Percentiles rank a stretch among this genome's conserved stretches.
Conservation (phyloP, 2,797 vertebrate species). For the Poeciliopsis turneri region DNA sequence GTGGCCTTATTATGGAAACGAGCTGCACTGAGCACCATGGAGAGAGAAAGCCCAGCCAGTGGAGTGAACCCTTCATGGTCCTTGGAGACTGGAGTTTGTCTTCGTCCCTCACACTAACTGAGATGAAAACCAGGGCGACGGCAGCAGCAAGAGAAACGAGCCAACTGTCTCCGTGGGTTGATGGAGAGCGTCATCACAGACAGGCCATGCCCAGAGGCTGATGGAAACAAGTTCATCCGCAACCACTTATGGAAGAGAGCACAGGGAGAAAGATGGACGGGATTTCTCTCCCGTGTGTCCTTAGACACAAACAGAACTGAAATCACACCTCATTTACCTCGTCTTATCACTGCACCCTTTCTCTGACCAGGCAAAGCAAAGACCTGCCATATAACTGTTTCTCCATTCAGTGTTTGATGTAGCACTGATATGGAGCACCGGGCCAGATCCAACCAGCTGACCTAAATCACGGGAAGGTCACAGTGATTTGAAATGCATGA, state of each 20-base stretch:
- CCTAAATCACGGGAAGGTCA: slow-evolving; percentile 71
- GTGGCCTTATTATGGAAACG: slow-evolving; percentile 78
- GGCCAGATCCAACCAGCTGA: slow-evolving; percentile 45
- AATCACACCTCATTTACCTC: slow-evolving; percentile 66
- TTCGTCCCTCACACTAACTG: slow-evolving; percentile 56
- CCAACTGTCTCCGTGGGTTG: slow-evolving; percentile 60
- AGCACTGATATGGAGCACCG: slow-evolving; percentile 35
- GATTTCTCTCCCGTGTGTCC: slow-evolving; percentile 59
- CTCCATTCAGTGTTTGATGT: slow-evolving; percentile 37
- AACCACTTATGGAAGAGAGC: slow-evolving; percentile 67
- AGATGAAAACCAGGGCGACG: slow-evolving; percentile 65
- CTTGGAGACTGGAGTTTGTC: slow-evolving; percentile 66
- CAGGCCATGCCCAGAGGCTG: slow-evolving; percentile 69
- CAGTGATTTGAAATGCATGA: slow-evolving; percentile 77
- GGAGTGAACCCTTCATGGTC: slow-evolving; percentile 57
- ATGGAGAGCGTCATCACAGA: slow-evolving; percentile 73
- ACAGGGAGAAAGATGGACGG: slow-evolving; percentile 59
- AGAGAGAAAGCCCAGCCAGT: slow-evolving; percentile 46
- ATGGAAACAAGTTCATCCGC: slow-evolving; percentile 72
- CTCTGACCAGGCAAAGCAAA: slow-evolving; percentile 51
- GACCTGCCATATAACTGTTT: slow-evolving; percentile 39
- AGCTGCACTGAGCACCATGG: slow-evolving; percentile 43
- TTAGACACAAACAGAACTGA: slow-evolving; percentile 38
- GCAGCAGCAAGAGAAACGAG: slow-evolving; percentile 35
- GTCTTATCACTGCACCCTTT: slow-evolving; percentile 35